Base-by-base conservation (phyloP, 1,140 invertebrate genomes). In the Nasonia giraulti region DNA sequence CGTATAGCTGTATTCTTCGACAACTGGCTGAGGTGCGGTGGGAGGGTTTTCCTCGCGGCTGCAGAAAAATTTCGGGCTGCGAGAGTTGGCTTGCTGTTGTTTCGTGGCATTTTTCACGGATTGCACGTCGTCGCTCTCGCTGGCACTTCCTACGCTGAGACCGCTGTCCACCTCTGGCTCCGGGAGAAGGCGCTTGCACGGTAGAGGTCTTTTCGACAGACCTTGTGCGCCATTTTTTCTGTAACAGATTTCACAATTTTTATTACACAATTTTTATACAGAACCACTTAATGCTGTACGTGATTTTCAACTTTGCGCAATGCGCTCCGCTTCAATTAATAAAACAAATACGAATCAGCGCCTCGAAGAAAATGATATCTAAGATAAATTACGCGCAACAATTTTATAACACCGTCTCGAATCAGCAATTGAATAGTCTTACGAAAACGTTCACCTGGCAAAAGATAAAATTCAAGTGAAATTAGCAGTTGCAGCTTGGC, bases 61-160 rank as follows among this genome's bases (percentile, higher is more conserved):
- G 7, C 76, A 17, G 44, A 75, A n/a, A 6, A 75, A 8, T 68
- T 50, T 68, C 0, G 71, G 55, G 37, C 66, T 77, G 8, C 75
- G 40, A 62, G 55, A 62, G 6, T 62, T 62, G n/a, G 4, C 79
- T 50, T 6, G 62, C 33, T 82, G 73, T 44, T 71, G 80, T 27
- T 88, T 90, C 20, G 75, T 78, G 17, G 76, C 50, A 74, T 90
- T 90, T 78, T 91, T 91, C 37, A 91, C 90, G 23, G 90, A 90
- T 75, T 87, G 87, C 68, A 92, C 89, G 80, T 92, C 91, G 83
- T 92, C 92, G 88, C 91, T 92, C 86, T 93, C 92, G 88, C 92
- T 92, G 0, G 91, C 91, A 88, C 91, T 92, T 11, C 91, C 91
- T 12, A 92, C 91, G 86, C 91, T 92, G 37, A 92, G 78, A 12